Percentiles rank a stretch among this genome's conserved stretches.
phyloP scores from a whole-genome alignment of 2,797 vertebrate species.

The Crenichthys baileyi region DNA sequence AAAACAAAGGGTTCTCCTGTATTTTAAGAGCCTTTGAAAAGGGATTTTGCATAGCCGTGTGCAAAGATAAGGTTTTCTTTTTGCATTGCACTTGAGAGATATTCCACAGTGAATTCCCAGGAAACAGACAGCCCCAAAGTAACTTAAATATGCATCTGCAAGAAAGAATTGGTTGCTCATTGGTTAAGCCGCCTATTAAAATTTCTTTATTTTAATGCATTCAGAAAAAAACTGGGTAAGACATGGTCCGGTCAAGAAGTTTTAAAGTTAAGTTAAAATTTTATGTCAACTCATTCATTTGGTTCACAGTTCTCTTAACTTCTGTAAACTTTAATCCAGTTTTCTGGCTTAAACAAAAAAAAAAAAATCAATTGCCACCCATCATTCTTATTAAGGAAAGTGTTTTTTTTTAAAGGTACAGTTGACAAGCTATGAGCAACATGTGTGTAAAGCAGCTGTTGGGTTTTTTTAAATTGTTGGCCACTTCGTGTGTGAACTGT shows the following conservation, averaged over 20 bases:
- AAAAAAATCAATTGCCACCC: neutral
- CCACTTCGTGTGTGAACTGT: neutral
- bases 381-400: neutral
- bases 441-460: neutral
- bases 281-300: neutral
- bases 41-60: constrained; percentile 26
- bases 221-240: neutral
- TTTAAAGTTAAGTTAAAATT: neutral
- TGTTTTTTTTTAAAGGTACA: neutral
- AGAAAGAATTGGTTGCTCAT: neutral
- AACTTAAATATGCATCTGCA: constrained; percentile 11
- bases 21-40: constrained; percentile 28
- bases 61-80: constrained; percentile 28
- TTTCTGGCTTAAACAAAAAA: too few species aligned
- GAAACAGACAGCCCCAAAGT: constrained; percentile 11
- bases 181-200: neutral
- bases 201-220: neutral
- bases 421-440: neutral
- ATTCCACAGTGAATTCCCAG: constrained; percentile 10
- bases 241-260: neutral
- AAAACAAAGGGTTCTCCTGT: constrained; percentile 50
- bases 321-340: too few species aligned
- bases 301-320: neutral
- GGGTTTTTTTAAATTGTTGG: neutral
- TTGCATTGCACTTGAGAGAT: constrained; percentile 19